Conservation (phyloP, 2,888 invertebrate genomes). For the Aromia moschata region DNA sequence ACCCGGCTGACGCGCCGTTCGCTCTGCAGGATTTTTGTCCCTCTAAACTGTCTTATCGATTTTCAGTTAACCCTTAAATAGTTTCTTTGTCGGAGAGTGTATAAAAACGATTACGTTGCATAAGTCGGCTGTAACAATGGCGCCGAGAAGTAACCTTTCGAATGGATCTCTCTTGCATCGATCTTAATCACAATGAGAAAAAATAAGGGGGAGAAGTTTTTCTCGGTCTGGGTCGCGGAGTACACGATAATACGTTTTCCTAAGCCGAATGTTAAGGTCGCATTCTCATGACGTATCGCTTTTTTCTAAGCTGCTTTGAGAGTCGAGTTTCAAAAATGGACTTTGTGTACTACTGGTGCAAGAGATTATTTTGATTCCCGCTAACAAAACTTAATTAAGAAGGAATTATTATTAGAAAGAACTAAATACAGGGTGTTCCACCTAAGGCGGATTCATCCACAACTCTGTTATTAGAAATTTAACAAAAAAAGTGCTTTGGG, state of each 20-base stretch:
- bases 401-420: no score
- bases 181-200: conserved; percentile 16
- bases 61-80: conserved; percentile 47
- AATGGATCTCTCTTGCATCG: conserved; percentile 11
- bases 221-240: neutral
- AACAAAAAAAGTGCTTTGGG: no score
- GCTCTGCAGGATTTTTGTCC: conserved; percentile 26
- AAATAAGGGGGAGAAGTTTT: neutral
- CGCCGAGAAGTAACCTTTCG: conserved; percentile 23
- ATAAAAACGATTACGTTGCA: conserved; percentile 40
- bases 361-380: no score
- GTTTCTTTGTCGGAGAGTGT: conserved; percentile 44
- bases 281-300: neutral
- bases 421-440: no score
- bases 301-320: no score
- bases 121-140: conserved; percentile 27
- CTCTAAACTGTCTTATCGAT: conserved; percentile 39
- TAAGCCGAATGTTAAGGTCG: neutral
- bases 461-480: no score
- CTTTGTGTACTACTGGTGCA: no score
- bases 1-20: conserved; percentile 29
- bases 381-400: no score
- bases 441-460: no score
- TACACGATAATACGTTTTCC: neutral
- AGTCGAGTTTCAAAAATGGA: no score